These are phyloP conservation scores for Heliconius erato DNA, from an alignment of 2,888 invertebrate species.

Conservation along the genomic window DNA sequence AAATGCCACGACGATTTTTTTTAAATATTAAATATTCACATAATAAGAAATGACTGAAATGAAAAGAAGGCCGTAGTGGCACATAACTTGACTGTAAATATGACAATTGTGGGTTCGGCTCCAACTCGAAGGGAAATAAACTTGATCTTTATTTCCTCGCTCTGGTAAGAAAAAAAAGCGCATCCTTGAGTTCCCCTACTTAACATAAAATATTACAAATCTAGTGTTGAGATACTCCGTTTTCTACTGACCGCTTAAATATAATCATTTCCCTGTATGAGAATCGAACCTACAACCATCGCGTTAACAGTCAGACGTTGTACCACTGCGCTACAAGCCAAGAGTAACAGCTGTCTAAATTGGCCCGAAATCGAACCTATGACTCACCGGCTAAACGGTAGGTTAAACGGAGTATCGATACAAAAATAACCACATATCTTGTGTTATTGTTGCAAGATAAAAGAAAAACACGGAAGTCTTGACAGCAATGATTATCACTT, in stretches of 20 bases:
- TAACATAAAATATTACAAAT: too few relatives aligned
- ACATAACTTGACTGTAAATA: too few relatives aligned
- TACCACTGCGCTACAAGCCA: neutral
- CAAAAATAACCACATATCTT: constrained; percentile 1
- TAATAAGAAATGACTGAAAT: too few relatives aligned
- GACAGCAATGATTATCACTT: constrained; percentile 17
- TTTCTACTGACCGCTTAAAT: too few relatives aligned
- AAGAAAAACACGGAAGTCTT: constrained; percentile 11
- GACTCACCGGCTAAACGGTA: neutral
- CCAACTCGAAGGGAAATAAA: too few relatives aligned
- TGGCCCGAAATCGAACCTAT: neutral
- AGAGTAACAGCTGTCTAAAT: neutral
- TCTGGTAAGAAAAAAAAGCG: too few relatives aligned
- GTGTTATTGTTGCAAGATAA: neutral
- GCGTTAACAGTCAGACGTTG: neutral
- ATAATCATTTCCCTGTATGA: neutral
- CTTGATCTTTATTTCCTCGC: too few relatives aligned
- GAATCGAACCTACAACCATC: neutral
- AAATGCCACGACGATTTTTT: neutral
- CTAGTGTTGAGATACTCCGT: too few relatives aligned
- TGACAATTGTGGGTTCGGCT: too few relatives aligned
- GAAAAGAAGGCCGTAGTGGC: too few relatives aligned
- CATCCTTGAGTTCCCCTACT: too few relatives aligned
- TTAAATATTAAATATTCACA: neutral
- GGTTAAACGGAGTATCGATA: neutral